These are phyloP conservation scores for Sinohyriopsis cumingii DNA, from an alignment of 2,888 invertebrate species.

Conservation along the genomic window DNA sequence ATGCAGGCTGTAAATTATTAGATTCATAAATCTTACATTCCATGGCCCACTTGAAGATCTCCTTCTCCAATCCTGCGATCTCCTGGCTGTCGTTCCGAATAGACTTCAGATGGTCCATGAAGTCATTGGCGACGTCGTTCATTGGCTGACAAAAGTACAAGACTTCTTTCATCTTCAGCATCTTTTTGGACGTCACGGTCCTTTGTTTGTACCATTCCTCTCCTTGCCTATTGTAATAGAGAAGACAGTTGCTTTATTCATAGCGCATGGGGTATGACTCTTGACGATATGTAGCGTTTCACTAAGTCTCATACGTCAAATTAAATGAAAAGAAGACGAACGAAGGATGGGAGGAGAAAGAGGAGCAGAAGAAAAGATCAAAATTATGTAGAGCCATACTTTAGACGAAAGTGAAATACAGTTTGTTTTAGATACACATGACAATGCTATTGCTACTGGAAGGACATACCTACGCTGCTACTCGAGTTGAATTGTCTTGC, in stretches of 20 bases:
- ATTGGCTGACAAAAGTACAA: conserved; percentile 58
- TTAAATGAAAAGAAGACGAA: too few species aligned
- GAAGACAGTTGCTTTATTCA: conserved; percentile 1
- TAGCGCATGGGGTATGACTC: neutral
- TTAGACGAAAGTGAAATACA: too few species aligned
- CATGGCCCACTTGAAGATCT: conserved; percentile 71
- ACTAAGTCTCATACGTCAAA: too few species aligned
- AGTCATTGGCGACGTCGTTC: conserved; percentile 66
- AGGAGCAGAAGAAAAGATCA: too few species aligned
- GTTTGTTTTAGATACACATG: too few species aligned
- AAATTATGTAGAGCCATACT: too few species aligned
- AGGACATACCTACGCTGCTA: too few species aligned
- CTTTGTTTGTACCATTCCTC: conserved; percentile 69
- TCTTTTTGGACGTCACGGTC: conserved; percentile 65
- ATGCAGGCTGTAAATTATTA: neutral
- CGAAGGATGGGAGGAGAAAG: too few species aligned
- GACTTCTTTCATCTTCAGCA: conserved; percentile 66
- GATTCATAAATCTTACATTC: conserved; percentile 63
- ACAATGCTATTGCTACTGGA: too few species aligned
- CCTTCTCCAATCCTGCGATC: conserved; percentile 61
- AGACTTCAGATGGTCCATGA: conserved; percentile 51
- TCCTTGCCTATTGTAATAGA: conserved; percentile 61
- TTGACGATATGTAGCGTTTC: neutral
- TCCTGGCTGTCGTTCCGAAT: conserved; percentile 40
- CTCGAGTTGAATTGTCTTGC: too few species aligned